Conservation (phyloP, 2,113 vertebrate genomes). For the Notechis scutatus region DNA sequence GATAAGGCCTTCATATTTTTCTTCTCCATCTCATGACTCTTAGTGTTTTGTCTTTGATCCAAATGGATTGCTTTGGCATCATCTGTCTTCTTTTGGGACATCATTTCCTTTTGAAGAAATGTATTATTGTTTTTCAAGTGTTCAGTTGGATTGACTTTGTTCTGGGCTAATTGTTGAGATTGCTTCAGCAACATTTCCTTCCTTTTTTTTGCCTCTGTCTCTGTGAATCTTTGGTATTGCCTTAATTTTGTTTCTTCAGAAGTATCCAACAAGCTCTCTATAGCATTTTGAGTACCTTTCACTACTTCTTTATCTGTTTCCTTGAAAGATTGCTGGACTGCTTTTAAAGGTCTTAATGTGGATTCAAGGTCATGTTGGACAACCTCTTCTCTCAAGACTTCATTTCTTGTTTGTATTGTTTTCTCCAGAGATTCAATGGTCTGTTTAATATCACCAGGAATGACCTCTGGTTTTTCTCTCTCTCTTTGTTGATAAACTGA, state of each 20-base stretch:
- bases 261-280: slow-evolving; percentile 65
- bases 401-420: slow-evolving; percentile 69
- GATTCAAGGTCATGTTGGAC: slow-evolving; percentile 79
- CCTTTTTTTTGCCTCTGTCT: slow-evolving; percentile 69
- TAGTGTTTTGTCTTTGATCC: slow-evolving; percentile 72
- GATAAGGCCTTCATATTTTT: slow-evolving; percentile 68
- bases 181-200: slow-evolving; percentile 74
- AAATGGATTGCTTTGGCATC: slow-evolving; percentile 73
- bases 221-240: slow-evolving; percentile 64
- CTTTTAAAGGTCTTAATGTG: slow-evolving; percentile 77
- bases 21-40: slow-evolving; percentile 53
- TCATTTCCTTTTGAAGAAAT: slow-evolving; percentile 66
- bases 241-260: slow-evolving; percentile 66
- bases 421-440: slow-evolving; percentile 82
- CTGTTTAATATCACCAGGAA: slow-evolving; percentile 79
- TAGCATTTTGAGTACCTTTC: slow-evolving; percentile 65
- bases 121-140: slow-evolving; percentile 72
- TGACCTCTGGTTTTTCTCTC: slow-evolving; percentile 73
- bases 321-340: slow-evolving; percentile 71
- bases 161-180: slow-evolving; percentile 63
- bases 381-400: slow-evolving; percentile 76
- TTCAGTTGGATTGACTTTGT: slow-evolving; percentile 56
- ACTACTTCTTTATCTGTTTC: slow-evolving; percentile 73
- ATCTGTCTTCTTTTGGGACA: slow-evolving; percentile 67
- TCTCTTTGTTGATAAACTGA: slow-evolving; percentile 71